Conservation (phyloP, 2,797 vertebrate genomes). For the Falco concolor region DNA sequence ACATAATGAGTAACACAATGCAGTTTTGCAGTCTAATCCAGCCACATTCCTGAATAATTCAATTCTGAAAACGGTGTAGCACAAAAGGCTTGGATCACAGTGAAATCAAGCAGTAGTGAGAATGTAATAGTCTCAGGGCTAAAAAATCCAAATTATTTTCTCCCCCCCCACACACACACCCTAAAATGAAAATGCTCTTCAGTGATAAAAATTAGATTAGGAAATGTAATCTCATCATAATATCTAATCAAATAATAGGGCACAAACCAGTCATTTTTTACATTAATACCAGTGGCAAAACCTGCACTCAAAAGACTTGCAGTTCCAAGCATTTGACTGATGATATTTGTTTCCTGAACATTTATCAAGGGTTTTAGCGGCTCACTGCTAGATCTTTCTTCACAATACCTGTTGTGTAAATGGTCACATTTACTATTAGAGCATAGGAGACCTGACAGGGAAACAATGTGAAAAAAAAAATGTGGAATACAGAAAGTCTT, state of each 20-base stretch:
- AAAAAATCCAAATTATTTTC: background rate
- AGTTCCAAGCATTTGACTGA: background rate
- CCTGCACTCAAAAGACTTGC: background rate
- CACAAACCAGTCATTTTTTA: background rate
- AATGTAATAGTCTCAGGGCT: background rate
- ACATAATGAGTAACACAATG: constrained; percentile 36
- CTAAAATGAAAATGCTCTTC: background rate
- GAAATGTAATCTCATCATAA: background rate
- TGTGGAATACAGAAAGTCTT: background rate
- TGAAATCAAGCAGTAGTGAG: background rate
- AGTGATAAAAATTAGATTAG: background rate
- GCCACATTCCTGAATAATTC: constrained; percentile 45
- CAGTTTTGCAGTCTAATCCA: constrained; percentile 32
- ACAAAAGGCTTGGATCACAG: constrained; percentile 3
- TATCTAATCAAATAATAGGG: background rate
- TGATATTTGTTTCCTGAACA: background rate
- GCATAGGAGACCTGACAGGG: background rate
- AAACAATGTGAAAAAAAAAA: background rate
- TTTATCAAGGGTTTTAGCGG: background rate
- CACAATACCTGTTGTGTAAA: background rate
- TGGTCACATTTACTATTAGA: background rate
- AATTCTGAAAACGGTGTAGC: constrained; percentile 31
- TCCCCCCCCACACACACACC: background rate
- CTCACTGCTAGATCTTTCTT: background rate
- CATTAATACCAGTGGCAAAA: background rate